Evolutionary conservation across 2,797 vertebrate genomes (phyloP).

Genomic region (Manis javanica): DNA sequence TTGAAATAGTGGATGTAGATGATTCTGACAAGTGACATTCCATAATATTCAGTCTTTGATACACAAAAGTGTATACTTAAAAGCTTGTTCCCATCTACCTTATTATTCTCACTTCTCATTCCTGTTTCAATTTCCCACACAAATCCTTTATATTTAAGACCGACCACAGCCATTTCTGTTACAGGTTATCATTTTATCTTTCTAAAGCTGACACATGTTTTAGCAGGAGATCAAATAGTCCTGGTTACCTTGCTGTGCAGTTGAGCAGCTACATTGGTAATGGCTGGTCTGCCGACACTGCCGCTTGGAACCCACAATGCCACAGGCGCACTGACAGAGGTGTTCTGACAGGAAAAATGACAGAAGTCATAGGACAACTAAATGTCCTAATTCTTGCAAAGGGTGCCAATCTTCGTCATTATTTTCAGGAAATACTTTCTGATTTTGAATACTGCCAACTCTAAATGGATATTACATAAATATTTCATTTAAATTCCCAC

Average conservation of each 20-base stretch:
- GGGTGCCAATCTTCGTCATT: not conserved
- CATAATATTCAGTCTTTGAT: not conserved
- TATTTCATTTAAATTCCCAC: not conserved
- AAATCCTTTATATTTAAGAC: not conserved
- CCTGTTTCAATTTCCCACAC: not conserved
- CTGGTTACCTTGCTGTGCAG: not conserved
- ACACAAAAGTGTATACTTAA: not conserved
- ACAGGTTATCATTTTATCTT: not conserved
- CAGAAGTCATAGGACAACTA: not conserved
- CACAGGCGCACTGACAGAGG: not conserved
- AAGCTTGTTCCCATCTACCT: not conserved
- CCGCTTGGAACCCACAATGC: not conserved
- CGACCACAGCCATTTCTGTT: not conserved
- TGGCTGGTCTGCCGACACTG: not conserved
- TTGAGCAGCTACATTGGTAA: not conserved
- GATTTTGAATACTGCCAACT: not conserved
- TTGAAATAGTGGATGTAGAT: not conserved
- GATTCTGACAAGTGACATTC: not conserved
- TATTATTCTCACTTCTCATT: not conserved
- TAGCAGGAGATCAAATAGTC: not conserved
- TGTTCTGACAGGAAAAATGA: not conserved
- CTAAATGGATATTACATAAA: not conserved
- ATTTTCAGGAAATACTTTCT: not conserved
- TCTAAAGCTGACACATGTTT: not conserved
- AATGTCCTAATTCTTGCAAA: not conserved